phyloP scores from a whole-genome alignment of 2,888 invertebrate species.

The Sipunculus nudus region DNA sequence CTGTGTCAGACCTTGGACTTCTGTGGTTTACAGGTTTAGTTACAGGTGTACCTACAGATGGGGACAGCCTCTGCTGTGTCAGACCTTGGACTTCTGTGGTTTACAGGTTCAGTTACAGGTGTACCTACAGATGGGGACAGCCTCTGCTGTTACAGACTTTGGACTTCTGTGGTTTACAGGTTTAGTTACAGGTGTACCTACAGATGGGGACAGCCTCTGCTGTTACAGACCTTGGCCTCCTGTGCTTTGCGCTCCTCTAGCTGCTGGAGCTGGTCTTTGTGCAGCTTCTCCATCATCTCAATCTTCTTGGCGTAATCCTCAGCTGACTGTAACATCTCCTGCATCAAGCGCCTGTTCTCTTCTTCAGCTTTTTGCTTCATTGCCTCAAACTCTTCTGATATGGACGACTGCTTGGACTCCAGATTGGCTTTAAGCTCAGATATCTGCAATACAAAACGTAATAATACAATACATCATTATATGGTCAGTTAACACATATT shows the following conservation, averaged over 20 bases:
- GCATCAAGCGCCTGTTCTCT: conserved; percentile 46
- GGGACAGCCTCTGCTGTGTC: too few species aligned
- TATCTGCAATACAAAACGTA: conserved; percentile 35
- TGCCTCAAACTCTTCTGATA: conserved; percentile 44
- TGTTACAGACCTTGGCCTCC: conserved; percentile 6
- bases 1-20: too few species aligned
- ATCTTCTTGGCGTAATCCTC: conserved; percentile 52
- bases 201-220: too few species aligned
- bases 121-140: too few species aligned
- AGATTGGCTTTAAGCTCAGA: conserved; percentile 40
- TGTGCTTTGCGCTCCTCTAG: conserved; percentile 1
- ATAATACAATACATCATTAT: neutral
- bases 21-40: too few species aligned
- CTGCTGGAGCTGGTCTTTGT: conserved; percentile 16
- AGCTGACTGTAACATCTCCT: conserved; percentile 44
- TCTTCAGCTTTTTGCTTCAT: conserved; percentile 46
- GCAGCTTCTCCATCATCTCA: conserved; percentile 42
- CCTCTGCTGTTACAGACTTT: too few species aligned
- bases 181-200: too few species aligned
- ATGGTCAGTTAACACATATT: too few species aligned
- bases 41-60: too few species aligned
- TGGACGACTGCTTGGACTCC: conserved; percentile 35
- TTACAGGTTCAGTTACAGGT: too few species aligned
- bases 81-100: too few species aligned
- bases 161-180: too few species aligned